These are phyloP conservation scores for Andricus quercusramuli DNA, from an alignment of 2,888 invertebrate genomes.

Conservation along the genomic window DNA sequence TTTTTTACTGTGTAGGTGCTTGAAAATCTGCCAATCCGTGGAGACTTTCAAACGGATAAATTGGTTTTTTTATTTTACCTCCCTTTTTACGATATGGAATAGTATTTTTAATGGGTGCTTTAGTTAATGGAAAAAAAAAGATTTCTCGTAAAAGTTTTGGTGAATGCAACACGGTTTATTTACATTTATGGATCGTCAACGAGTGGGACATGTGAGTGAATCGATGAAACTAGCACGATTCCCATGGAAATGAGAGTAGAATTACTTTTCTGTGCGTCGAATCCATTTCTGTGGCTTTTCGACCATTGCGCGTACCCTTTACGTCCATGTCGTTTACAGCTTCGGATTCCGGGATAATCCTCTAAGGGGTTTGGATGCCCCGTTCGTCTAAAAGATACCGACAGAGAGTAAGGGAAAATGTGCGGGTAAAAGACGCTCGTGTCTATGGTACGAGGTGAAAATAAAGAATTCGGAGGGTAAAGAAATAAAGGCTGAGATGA, in stretches of 20 bases:
- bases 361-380: constrained; percentile 22
- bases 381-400: constrained; percentile 38
- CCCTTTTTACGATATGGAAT: background rate
- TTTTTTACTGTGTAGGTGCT: too few species aligned
- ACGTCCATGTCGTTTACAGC: constrained; percentile 28
- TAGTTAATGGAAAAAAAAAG: constrained; percentile 7
- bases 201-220: constrained; percentile 32
- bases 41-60: too few species aligned
- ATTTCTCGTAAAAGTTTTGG: constrained; percentile 22
- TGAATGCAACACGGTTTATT: constrained; percentile 33
- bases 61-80: too few species aligned
- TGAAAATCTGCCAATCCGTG: too few species aligned
- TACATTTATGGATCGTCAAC: constrained; percentile 11
- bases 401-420: background rate
- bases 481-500: background rate
- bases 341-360: constrained; percentile 23
- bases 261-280: constrained; percentile 26
- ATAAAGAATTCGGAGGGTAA: constrained; percentile 1
- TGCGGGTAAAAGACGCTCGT: background rate
- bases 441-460: background rate
- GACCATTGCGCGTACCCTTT: constrained; percentile 16
- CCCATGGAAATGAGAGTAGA: constrained; percentile 29
- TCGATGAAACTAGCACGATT: constrained; percentile 36
- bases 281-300: constrained; percentile 15
- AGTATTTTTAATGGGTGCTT: background rate